A percentile compares a stretch with the other conserved stretches of the same genome.
phyloP scores from a whole-genome alignment of 2,888 invertebrate species.

The Scaptomyza cyrtandrae region DNA sequence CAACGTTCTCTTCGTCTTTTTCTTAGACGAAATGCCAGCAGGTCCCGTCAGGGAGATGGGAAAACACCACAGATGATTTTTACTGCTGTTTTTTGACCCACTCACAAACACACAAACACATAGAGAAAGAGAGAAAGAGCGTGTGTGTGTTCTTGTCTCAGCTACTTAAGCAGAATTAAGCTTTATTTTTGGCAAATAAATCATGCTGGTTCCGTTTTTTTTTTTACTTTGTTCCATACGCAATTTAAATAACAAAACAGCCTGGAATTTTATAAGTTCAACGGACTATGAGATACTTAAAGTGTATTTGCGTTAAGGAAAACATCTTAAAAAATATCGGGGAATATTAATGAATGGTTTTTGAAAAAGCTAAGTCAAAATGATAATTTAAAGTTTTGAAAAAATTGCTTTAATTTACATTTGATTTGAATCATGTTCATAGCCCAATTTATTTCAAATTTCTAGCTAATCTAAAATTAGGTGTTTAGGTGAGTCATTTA shows the following conservation, averaged over 20 bases:
- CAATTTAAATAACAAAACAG: slow-evolving; percentile 61
- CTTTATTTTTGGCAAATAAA: slow-evolving; percentile 64
- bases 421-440: too few relatives aligned
- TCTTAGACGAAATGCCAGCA: slow-evolving; percentile 15
- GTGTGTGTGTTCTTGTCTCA: slow-evolving; percentile 37
- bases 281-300: slow-evolving; percentile 9
- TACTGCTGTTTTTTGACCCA: slow-evolving; percentile 66
- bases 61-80: slow-evolving; percentile 60
- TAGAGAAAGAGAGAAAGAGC: too few relatives aligned
- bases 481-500: too few relatives aligned
- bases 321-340: not conserved
- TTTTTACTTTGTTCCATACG: slow-evolving; percentile 53
- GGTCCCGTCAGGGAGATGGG: slow-evolving; percentile 34
- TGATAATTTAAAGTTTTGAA: too few relatives aligned
- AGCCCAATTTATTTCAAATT: too few relatives aligned
- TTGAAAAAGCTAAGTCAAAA: too few relatives aligned
- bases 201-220: slow-evolving; percentile 61
- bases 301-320: not conserved
- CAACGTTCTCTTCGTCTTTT: slow-evolving; percentile 56
- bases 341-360: too few relatives aligned
- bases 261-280: not conserved
- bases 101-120: slow-evolving; percentile 32
- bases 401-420: too few relatives aligned
- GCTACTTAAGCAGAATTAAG: slow-evolving; percentile 53
- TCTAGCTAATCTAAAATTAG: too few relatives aligned